phyloP scores from a whole-genome alignment of 2,797 vertebrate genomes.

The Semotilus atromaculatus region DNA sequence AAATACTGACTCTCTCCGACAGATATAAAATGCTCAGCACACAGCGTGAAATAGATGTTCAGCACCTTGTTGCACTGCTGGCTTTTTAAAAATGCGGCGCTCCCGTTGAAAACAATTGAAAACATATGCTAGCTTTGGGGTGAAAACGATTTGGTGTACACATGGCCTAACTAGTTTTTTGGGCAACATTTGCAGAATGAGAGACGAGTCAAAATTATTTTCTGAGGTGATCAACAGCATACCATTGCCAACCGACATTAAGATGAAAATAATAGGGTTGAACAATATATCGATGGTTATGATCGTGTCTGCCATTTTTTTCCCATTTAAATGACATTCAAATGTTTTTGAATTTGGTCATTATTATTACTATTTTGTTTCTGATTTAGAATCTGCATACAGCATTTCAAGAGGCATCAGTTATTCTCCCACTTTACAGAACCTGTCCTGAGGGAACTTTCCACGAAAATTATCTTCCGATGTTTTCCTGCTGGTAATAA shows the following conservation, averaged over 20 bases:
- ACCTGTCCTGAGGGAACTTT: slow-evolving; percentile 36
- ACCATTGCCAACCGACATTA: neutral
- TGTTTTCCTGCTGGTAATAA: slow-evolving; percentile 30
- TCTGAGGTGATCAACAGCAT: neutral
- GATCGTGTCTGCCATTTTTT: neutral
- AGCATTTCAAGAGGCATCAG: slow-evolving; percentile 31
- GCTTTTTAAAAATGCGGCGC: too few relatives aligned
- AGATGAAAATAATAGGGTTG: neutral
- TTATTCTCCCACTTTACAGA: slow-evolving; percentile 33
- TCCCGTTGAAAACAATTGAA: too few relatives aligned
- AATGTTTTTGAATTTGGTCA: neutral
- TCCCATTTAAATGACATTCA: neutral
- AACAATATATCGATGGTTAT: neutral
- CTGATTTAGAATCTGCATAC: slow-evolving; percentile 42
- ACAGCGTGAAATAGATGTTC: too few relatives aligned
- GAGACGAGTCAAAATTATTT: neutral
- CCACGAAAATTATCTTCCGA: slow-evolving; percentile 25
- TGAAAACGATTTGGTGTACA: too few relatives aligned
- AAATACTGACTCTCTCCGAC: too few relatives aligned
- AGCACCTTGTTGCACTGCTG: too few relatives aligned
- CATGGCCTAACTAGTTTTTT: neutral
- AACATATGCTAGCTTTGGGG: too few relatives aligned
- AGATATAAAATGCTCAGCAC: too few relatives aligned
- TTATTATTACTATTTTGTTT: neutral
- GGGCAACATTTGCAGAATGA: neutral